Percentiles rank a stretch among this genome's conserved stretches.
Conservation (phyloP, 1,140 invertebrate species). For the Drosophila ficusphila region DNA sequence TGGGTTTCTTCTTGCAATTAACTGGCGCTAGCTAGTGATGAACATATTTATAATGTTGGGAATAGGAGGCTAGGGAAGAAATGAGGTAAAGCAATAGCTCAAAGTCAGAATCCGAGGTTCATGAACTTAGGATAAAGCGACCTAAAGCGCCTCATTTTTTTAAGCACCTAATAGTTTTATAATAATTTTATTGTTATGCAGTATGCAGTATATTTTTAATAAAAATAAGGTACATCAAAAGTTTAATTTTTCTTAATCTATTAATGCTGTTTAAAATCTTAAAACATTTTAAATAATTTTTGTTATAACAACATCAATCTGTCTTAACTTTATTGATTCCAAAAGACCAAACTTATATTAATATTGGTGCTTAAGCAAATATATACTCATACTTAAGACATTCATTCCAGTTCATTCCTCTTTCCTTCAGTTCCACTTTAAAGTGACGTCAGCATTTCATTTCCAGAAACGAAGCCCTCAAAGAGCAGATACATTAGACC, state of each 20-base stretch:
- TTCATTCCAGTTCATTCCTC: neutral
- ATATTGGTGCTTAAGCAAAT: no score
- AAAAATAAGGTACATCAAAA: neutral
- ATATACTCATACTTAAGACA: no score
- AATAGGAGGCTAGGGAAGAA: neutral
- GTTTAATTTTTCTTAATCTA: no score
- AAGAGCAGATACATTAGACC: constrained; percentile 21
- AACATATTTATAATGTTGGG: constrained; percentile 21
- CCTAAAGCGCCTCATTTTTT: neutral
- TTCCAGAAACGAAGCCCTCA: constrained; percentile 6
- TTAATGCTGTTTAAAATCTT: no score
- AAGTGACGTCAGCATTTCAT: neutral
- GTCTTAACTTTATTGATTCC: no score
- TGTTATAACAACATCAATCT: no score
- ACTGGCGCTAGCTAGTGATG: constrained; percentile 65
- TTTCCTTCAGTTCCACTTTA: neutral
- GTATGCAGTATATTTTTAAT: neutral
- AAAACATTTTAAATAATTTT: no score
- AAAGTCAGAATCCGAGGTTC: constrained; percentile 23
- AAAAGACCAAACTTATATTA: no score
- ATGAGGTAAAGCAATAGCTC: neutral
- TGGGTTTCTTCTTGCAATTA: constrained; percentile 59
- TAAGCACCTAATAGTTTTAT: neutral
- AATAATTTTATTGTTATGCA: neutral
- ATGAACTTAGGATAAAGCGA: constrained; percentile 8